Evolutionary conservation across 2,888 invertebrate species (phyloP).

Genomic region (Heliconius erato): DNA sequence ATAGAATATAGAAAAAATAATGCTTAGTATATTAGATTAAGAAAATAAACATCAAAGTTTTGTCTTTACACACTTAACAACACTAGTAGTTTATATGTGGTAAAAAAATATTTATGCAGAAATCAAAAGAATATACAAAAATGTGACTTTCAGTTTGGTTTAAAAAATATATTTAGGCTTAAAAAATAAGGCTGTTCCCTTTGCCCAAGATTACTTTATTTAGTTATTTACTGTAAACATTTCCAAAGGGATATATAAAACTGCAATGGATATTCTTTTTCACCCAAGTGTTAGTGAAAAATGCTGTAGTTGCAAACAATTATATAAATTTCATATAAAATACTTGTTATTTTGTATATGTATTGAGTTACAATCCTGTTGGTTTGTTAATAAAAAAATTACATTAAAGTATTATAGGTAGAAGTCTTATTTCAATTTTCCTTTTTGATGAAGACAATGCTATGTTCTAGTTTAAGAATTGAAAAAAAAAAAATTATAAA

Average conservation of each 20-base stretch:
- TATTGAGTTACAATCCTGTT: neutral
- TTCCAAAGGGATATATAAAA: slow-evolving; percentile 60
- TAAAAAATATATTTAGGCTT: neutral
- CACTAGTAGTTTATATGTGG: neutral
- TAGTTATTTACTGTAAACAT: slow-evolving; percentile 55
- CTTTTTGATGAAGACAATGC: too few relatives aligned
- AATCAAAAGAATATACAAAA: neutral
- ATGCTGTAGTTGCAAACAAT: slow-evolving; percentile 75
- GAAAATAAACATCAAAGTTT: too few relatives aligned
- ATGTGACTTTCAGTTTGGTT: neutral
- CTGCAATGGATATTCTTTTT: slow-evolving; percentile 72
- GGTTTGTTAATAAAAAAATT: neutral
- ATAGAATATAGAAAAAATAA: too few relatives aligned
- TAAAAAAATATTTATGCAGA: neutral
- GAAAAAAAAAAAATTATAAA: neutral
- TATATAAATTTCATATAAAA: neutral
- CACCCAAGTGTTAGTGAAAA: slow-evolving; percentile 65
- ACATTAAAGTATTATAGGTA: neutral
- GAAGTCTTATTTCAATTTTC: neutral
- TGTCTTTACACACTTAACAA: too few relatives aligned
- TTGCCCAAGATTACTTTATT: slow-evolving; percentile 53
- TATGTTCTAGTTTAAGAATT: neutral
- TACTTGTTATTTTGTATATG: neutral
- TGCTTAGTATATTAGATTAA: too few relatives aligned
- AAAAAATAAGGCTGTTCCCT: slow-evolving; percentile 33